Percentiles rank a stretch among this genome's conserved stretches.
Evolutionary conservation across 92 coral and sea anemone species (phyloP).

Genomic region (Actinostola sp.): DNA sequence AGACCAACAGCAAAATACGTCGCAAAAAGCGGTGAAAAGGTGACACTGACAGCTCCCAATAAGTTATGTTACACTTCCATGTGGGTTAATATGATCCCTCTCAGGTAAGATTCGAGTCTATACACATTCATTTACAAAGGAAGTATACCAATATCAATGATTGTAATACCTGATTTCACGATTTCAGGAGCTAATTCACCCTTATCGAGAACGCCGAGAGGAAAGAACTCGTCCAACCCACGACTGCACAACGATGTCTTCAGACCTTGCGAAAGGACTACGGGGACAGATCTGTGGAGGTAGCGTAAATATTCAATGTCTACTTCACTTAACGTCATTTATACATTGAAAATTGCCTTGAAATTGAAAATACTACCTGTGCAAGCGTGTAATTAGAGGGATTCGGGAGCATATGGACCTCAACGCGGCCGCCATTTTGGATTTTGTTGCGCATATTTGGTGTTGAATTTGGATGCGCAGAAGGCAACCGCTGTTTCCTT

Average conservation of each 20-base stretch:
- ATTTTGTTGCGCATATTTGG: constrained; percentile 22
- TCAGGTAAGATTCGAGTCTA: too few relatives aligned
- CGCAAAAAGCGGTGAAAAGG: too few relatives aligned
- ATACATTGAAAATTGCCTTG: not conserved
- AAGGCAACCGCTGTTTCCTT: constrained; percentile 24
- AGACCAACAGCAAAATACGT: not conserved
- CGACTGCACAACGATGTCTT: constrained; percentile 41
- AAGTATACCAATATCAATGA: not conserved
- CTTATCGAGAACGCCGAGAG: constrained; percentile 81
- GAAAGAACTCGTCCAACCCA: constrained; percentile 94
- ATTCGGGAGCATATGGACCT: constrained; percentile 15
- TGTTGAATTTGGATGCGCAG: constrained; percentile 18
- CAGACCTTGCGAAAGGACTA: constrained; percentile 37
- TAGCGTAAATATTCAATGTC: not conserved
- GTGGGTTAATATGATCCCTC: too few relatives aligned
- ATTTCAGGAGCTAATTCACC: constrained; percentile 87
- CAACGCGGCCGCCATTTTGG: constrained; percentile 48
- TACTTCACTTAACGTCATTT: not conserved
- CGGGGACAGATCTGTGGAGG: constrained; percentile 10
- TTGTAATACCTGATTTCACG: constrained; percentile 77
- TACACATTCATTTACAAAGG: too few relatives aligned
- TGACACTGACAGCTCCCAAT: too few relatives aligned
- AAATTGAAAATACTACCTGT: not conserved
- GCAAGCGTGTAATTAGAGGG: not conserved
- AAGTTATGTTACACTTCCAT: too few relatives aligned